Evolutionary conservation across 1,140 invertebrate genomes (phyloP).

Genomic region (Choristoneura fumiferana): DNA sequence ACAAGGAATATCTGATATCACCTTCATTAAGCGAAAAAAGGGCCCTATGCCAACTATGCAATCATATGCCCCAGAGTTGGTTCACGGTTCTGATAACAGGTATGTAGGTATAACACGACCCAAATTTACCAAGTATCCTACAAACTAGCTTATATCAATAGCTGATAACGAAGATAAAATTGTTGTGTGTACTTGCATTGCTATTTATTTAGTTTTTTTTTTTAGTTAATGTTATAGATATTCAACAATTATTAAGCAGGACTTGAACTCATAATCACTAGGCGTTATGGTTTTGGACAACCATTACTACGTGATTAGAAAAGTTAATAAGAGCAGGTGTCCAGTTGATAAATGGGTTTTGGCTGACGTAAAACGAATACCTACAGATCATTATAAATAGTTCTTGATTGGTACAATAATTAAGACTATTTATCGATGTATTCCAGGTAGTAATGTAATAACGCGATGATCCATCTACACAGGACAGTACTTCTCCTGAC

Average conservation of each 20-base stretch:
- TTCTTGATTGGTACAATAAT: background rate
- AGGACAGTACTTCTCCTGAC: conserved; percentile 38
- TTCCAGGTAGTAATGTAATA: conserved; percentile 64
- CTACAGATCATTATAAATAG: background rate
- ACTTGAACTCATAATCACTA: background rate
- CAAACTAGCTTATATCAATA: conserved; percentile 60
- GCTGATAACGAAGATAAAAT: conserved; percentile 72
- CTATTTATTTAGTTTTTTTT: conserved; percentile 23
- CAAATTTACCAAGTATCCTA: conserved; percentile 59
- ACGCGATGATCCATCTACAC: conserved; percentile 54
- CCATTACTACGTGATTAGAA: conserved; percentile 36
- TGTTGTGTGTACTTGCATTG: conserved; percentile 39
- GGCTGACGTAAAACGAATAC: no score
- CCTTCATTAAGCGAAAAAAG: no score
- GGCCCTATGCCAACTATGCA: conserved; percentile 2
- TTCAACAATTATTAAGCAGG: no score
- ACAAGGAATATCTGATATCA: no score
- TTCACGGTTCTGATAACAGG: conserved; percentile 43
- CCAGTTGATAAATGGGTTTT: background rate
- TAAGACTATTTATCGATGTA: background rate
- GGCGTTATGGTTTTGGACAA: no score
- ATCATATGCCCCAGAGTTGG: conserved; percentile 26
- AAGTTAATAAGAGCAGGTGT: conserved; percentile 38
- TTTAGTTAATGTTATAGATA: background rate
- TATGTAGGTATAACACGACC: conserved; percentile 54